phyloP scores from a whole-genome alignment of 2,113 vertebrate genomes.

The Clarias magur region DNA sequence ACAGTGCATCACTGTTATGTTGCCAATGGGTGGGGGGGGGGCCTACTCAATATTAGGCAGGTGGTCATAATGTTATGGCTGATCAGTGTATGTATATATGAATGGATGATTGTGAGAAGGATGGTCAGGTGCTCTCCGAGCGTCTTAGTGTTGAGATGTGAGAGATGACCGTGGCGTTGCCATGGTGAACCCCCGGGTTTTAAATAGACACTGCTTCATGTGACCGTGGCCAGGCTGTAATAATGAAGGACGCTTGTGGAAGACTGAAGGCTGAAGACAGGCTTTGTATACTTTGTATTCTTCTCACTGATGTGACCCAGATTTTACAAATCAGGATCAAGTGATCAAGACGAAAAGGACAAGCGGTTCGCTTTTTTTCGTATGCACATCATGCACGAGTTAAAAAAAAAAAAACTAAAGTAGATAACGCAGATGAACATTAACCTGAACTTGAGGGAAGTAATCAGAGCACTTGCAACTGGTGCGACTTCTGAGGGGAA shows the following conservation, averaged over 20 bases:
- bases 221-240: slow-evolving; percentile 51
- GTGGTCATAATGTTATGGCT: too few species aligned
- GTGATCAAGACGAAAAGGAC: neutral
- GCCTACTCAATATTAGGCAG: too few species aligned
- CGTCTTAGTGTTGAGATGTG: slow-evolving; percentile 21
- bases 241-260: slow-evolving; percentile 25
- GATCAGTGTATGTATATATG: neutral
- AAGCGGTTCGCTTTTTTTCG: neutral
- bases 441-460: slow-evolving; percentile 21
- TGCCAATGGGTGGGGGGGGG: too few species aligned
- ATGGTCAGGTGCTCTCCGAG: slow-evolving; percentile 10
- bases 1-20: too few species aligned
- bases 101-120: neutral
- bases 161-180: slow-evolving; percentile 44
- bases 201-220: slow-evolving; percentile 51
- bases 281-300: slow-evolving; percentile 44
- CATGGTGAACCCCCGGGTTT: slow-evolving; percentile 45
- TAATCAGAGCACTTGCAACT: neutral
- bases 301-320: slow-evolving; percentile 16
- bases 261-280: slow-evolving; percentile 44
- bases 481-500: neutral
- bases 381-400: neutral
- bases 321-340: slow-evolving; percentile 10
- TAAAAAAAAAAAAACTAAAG: neutral
- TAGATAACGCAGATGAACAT: slow-evolving; percentile 8